Evolutionary conservation across 2,113 vertebrate species (phyloP).

Genomic region (Psittacara wagleri): DNA sequence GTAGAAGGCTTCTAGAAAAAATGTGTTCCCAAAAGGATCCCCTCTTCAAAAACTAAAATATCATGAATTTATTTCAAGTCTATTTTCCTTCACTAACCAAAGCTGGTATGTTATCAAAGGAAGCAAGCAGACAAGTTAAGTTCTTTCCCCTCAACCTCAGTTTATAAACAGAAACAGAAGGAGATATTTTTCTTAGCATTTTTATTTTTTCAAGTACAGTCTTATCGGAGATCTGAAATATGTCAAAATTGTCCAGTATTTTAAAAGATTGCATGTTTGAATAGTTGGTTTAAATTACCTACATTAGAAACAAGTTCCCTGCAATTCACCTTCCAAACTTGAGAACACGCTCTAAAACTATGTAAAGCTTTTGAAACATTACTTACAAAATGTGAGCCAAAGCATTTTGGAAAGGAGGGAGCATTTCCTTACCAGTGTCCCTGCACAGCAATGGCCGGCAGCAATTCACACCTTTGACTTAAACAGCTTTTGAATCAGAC

Average conservation of each 20-base stretch:
- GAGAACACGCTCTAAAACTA: neutral
- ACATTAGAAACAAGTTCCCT: slow-evolving; percentile 9
- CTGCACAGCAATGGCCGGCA: accelerated
- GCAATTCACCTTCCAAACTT: neutral
- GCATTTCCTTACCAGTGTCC: accelerated
- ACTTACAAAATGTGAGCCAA: neutral
- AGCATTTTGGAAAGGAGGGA: neutral
- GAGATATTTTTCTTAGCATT: neutral
- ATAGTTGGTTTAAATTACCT: slow-evolving; percentile 32
- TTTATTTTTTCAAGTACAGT: neutral
- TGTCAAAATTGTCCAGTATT: neutral
- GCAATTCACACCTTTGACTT: neutral
- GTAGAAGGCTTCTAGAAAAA: neutral
- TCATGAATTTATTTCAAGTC: neutral
- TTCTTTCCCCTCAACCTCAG: neutral
- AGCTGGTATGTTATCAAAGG: neutral
- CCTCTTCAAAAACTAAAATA: neutral
- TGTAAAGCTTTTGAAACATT: neutral
- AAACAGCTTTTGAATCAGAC: neutral
- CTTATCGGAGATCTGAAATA: slow-evolving; percentile 40
- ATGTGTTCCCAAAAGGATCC: neutral
- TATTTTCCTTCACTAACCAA: neutral
- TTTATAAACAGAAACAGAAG: slow-evolving; percentile 27
- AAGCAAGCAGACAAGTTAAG: neutral
- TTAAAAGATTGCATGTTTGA: neutral